Evolutionary conservation across 2,888 invertebrate species (phyloP).

Genomic region (Caenorhabditis sp.): DNA sequence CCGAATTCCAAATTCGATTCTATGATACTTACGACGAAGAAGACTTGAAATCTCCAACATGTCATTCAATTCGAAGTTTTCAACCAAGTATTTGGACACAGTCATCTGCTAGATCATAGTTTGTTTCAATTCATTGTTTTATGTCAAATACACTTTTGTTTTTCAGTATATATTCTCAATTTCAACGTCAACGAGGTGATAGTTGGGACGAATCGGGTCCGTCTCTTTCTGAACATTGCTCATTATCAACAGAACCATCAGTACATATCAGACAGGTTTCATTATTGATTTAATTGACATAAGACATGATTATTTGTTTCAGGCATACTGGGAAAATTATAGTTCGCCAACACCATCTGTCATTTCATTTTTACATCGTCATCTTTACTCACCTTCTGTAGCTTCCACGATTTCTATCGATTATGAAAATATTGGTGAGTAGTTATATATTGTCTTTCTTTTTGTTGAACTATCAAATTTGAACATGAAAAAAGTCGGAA

Average conservation of each 20-base stretch:
- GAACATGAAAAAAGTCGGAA: too few species aligned
- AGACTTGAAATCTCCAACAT: constrained; percentile 38
- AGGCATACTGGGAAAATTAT: constrained; percentile 60
- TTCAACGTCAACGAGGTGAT: constrained; percentile 52
- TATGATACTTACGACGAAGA: constrained; percentile 44
- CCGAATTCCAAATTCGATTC: constrained; percentile 35
- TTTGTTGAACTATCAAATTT: too few species aligned
- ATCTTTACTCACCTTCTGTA: constrained; percentile 57
- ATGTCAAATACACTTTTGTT: background rate
- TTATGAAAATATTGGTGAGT: constrained; percentile 55
- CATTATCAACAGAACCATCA: constrained; percentile 66
- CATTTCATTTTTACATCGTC: constrained; percentile 59
- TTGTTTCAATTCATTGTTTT: constrained; percentile 16
- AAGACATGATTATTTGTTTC: constrained; percentile 1
- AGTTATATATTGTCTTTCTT: too few species aligned
- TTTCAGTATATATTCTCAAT: constrained; percentile 28
- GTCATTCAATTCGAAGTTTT: constrained; percentile 51
- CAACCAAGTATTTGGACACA: constrained; percentile 58
- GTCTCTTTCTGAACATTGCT: constrained; percentile 63
- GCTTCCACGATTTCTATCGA: constrained; percentile 49
- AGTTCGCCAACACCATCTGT: constrained; percentile 67
- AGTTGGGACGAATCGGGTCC: constrained; percentile 67
- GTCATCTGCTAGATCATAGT: constrained; percentile 63
- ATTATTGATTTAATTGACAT: background rate
- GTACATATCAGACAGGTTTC: constrained; percentile 60